A percentile compares a stretch with the other conserved stretches of the same genome.
Conservation (phyloP, 2,797 vertebrate genomes). For the Xenentodon cancila region DNA sequence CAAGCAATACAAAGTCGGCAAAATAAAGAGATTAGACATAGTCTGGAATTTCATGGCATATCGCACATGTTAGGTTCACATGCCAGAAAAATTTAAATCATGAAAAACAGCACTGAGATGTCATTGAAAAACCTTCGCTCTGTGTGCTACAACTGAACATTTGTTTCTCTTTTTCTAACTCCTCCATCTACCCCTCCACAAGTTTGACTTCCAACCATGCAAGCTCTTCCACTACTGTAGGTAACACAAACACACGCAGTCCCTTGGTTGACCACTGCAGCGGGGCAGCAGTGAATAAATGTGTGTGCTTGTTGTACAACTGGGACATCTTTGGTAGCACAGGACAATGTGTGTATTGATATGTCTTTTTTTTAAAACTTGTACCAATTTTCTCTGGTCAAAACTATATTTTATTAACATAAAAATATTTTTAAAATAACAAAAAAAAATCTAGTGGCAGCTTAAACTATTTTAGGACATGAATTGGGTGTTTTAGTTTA, state of each 20-base stretch:
- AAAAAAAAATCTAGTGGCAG: not conserved
- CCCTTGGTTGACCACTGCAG: conserved; percentile 49
- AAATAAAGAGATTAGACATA: too few relatives aligned
- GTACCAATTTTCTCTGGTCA: conserved; percentile 31
- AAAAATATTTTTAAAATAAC: too few relatives aligned
- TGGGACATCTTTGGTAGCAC: conserved; percentile 21
- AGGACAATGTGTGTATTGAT: not conserved
- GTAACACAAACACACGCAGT: conserved; percentile 58
- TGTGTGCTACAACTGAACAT: conserved; percentile 18
- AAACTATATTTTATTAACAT: conserved; percentile 3
- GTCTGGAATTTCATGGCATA: too few relatives aligned
- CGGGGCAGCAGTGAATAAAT: conserved; percentile 50
- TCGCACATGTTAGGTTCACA: too few relatives aligned
- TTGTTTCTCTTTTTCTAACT: conserved; percentile 34
- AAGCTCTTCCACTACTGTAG: conserved; percentile 53
- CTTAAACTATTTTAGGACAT: too few relatives aligned
- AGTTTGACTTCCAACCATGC: conserved; percentile 50
- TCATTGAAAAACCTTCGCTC: too few relatives aligned
- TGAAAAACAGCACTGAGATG: too few relatives aligned
- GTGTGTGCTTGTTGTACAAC: conserved; percentile 44
- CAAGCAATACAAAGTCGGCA: too few relatives aligned
- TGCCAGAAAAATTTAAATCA: too few relatives aligned
- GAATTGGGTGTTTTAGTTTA: too few relatives aligned
- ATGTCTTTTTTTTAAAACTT: conserved; percentile 25
- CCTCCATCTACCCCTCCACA: conserved; percentile 7